A percentile compares a stretch with the other conserved stretches of the same genome.
These are phyloP conservation scores for Pachycephala philippinensis DNA, from an alignment of 2,113 vertebrate genomes.

Conservation along the genomic window DNA sequence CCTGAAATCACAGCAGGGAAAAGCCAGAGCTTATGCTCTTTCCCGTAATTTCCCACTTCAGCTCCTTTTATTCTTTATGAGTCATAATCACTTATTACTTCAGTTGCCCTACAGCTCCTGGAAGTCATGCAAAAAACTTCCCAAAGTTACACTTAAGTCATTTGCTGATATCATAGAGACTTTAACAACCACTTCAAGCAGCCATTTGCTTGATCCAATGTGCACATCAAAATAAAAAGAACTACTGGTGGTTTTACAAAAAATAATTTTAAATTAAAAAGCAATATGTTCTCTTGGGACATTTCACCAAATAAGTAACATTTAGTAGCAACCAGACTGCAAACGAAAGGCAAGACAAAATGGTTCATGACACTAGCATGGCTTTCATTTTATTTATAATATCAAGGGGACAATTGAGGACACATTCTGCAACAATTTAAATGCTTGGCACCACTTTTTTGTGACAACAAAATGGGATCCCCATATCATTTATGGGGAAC, in stretches of 20 bases:
- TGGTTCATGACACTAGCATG: neutral
- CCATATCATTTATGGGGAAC: neutral
- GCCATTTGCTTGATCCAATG: neutral
- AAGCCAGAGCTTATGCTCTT: conserved; percentile 4
- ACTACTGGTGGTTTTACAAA: neutral
- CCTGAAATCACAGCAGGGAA: conserved; percentile 10
- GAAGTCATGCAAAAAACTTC: conserved; percentile 28
- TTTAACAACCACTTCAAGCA: neutral
- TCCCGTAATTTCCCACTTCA: conserved; percentile 26
- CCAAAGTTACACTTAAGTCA: conserved; percentile 11
- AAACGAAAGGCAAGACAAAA: neutral
- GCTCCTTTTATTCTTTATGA: conserved; percentile 24
- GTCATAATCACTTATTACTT: neutral
- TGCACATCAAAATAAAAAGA: neutral
- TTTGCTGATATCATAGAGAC: neutral
- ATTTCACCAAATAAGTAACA: neutral
- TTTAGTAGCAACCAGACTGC: neutral
- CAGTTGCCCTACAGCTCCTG: neutral
- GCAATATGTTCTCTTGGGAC: neutral
- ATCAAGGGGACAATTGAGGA: neutral
- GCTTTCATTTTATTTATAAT: neutral
- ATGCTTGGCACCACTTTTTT: neutral
- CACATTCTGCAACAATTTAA: neutral
- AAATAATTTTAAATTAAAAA: neutral
- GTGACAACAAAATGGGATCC: neutral